These are phyloP conservation scores for Pogonomyrmex californicus DNA, from an alignment of 1,140 invertebrate species.

Conservation along the genomic window DNA sequence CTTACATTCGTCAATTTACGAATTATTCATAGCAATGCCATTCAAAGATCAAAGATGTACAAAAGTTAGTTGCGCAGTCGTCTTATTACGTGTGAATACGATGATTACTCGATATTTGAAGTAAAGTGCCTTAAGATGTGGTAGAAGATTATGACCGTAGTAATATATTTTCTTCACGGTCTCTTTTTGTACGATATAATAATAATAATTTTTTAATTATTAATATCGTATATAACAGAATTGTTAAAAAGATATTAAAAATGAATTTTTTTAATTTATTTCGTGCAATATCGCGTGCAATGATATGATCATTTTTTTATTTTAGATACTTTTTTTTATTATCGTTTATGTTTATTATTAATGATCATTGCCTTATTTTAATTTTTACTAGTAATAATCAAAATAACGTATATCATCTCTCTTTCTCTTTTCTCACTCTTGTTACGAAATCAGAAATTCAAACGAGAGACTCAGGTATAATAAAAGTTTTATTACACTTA, in stretches of 20 bases:
- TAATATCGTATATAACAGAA: not conserved
- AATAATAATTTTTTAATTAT: not conserved
- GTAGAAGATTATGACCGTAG: not conserved
- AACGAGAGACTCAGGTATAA: not conserved
- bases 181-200: not conserved
- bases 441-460: not conserved
- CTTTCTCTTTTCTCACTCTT: not conserved
- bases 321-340: not conserved
- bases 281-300: not conserved
- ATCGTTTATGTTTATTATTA: not conserved
- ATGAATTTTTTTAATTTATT: not conserved
- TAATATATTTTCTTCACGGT: not conserved
- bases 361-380: not conserved
- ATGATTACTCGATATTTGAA: slow-evolving; percentile 32
- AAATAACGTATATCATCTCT: not conserved
- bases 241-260: not conserved
- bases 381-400: not conserved
- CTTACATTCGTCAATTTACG: slow-evolving; percentile 31
- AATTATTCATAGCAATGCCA: slow-evolving; percentile 24
- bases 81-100: slow-evolving; percentile 11
- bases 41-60: not conserved
- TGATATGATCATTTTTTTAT: not conserved
- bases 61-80: slow-evolving; percentile 25
- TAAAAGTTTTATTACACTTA: not conserved
- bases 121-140: not conserved